Base-by-base conservation (phyloP, 2,888 invertebrate species). In the Troides aeacus region DNA sequence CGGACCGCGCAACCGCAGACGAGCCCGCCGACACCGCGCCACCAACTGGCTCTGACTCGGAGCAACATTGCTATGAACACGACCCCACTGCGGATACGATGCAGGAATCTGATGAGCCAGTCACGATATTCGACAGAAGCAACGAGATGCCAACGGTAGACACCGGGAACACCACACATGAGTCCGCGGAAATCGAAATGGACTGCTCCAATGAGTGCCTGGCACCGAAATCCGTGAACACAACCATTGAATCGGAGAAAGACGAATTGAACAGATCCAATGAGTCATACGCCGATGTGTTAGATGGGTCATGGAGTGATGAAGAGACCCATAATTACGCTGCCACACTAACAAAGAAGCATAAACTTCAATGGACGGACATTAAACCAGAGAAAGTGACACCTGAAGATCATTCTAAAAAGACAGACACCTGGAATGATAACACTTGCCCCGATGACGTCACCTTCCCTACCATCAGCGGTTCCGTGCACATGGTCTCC, bases 401-500 rank as follows among this genome's bases (percentile, higher is more conserved):
- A 12, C 74, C 76, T 4, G 84, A 83, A 2, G 84, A 84, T 2
- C 74, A 73, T 10, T 74, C 75, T 0, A 82, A 79, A 21, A 81
- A 74, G 66, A 93, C 93, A 23, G 96, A 96, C 81, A 96, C 96
- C 0, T 97, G 97, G 97, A 96, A 96, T 79, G 97, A 97, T 68
- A 95, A 96, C 82, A 95, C 95, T 0, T 95, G 95, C 66, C 96
- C 96, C 0, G 96, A 96, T 82, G 96, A 96, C 81, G 92, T 96
- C 50, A 96, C 97, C 0, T 97, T 97, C 83, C 97, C 97, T 0
- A 97, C 96, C 64, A 94, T 97, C 68, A 96, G 96, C 75, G 94
- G 96, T 50, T 95, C 96, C 53, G 95, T 95, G 0, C 97, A 96
- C 0, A 90, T 95, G 78, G 93, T 95, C 2, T 93, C 94, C 0